phyloP scores from a whole-genome alignment of 2,113 vertebrate genomes.

The Nycticorax nycticorax region DNA sequence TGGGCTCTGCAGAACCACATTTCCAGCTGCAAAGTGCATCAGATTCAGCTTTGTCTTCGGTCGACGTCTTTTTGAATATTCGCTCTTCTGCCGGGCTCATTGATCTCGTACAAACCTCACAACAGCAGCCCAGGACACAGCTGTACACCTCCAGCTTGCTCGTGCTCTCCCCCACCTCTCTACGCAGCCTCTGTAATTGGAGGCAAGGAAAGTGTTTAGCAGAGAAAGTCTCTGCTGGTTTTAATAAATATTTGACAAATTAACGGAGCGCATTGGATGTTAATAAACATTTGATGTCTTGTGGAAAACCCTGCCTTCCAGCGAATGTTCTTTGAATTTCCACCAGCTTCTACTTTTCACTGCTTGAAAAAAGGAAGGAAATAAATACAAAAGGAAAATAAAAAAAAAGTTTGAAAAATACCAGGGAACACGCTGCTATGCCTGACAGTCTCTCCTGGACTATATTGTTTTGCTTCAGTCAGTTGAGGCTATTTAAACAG shows the following conservation, averaged over 20 bases:
- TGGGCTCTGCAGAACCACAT: neutral
- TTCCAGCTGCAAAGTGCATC: neutral
- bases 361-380: neutral
- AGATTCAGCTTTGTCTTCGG: neutral
- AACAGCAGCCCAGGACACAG: neutral
- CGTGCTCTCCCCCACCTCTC: neutral
- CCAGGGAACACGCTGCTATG: neutral
- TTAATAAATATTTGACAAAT: neutral
- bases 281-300: neutral
- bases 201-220: neutral
- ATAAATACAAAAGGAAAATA: neutral
- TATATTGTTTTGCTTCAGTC: conserved; percentile 1
- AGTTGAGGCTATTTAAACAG: conserved; percentile 56
- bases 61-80: neutral
- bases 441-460: conserved; percentile 1
- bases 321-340: neutral
- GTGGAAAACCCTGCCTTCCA: neutral
- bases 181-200: fast-evolving
- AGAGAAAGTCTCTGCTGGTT: neutral
- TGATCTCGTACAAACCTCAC: neutral
- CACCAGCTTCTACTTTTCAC: neutral
- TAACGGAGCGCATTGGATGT: neutral
- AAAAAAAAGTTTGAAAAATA: neutral
- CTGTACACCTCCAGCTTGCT: neutral
- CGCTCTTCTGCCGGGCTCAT: neutral